A percentile compares a stretch with the other conserved stretches of the same genome.
phyloP scores from a whole-genome alignment of 2,113 vertebrate species.

The Alligator mississippiensis region DNA sequence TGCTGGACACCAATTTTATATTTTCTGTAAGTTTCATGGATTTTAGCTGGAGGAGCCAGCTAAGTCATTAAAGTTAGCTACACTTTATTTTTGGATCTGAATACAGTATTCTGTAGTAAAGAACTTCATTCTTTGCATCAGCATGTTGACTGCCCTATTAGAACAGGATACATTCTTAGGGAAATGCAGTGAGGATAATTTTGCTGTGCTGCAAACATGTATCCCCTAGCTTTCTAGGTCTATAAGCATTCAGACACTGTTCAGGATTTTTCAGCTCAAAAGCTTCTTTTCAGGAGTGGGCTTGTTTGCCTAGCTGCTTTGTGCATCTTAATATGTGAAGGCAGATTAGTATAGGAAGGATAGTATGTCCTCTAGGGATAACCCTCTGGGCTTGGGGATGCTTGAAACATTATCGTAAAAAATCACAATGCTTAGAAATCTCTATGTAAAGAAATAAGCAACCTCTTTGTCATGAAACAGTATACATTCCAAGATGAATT shows the following conservation, averaged over 20 bases:
- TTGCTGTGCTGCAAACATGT: no score
- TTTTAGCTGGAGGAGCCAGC: neutral
- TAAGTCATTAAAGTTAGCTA: neutral
- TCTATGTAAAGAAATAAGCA: neutral
- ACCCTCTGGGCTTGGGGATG: neutral
- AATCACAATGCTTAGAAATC: neutral
- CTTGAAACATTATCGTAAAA: rapidly evolving
- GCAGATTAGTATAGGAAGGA: no score
- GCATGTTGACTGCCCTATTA: rapidly evolving
- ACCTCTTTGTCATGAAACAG: neutral
- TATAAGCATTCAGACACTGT: no score
- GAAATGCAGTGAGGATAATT: no score
- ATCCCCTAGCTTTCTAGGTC: no score
- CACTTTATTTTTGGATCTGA: neutral
- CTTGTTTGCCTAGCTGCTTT: no score
- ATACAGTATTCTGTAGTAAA: neutral
- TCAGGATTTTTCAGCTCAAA: no score
- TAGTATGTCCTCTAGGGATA: no score
- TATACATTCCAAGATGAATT: neutral
- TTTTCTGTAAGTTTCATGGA: neutral
- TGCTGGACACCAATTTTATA: neutral
- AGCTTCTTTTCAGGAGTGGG: no score
- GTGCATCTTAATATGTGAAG: no score
- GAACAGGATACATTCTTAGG: neutral
- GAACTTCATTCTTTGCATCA: neutral